Percentiles rank a stretch among this genome's conserved stretches.
These are phyloP conservation scores for Pseudomyrmex concolor DNA, from an alignment of 1,140 invertebrate genomes.

Conservation along the genomic window DNA sequence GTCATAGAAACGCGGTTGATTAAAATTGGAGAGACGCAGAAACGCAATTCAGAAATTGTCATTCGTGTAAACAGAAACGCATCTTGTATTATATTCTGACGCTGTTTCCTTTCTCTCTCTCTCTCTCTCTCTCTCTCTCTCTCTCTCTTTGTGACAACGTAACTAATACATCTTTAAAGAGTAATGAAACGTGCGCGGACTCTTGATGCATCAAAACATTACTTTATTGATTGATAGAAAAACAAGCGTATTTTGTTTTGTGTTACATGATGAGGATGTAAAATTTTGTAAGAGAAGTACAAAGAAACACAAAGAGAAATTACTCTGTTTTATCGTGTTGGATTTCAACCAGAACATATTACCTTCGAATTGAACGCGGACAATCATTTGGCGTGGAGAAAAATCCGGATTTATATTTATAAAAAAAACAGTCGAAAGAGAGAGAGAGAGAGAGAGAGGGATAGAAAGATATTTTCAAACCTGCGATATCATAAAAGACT, in stretches of 20 bases:
- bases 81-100: not conserved
- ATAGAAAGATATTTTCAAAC: slow-evolving; percentile 44
- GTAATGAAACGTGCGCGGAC: not conserved
- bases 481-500: not conserved
- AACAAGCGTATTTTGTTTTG: not conserved
- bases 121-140: too few relatives aligned
- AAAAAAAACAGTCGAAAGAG: not conserved
- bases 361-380: too few relatives aligned
- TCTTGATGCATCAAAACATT: not conserved
- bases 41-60: slow-evolving; percentile 10
- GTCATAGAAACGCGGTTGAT: slow-evolving; percentile 27
- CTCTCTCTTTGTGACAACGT: too few relatives aligned
- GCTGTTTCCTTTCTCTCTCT: too few relatives aligned
- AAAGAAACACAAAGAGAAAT: too few relatives aligned
- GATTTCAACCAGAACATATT: too few relatives aligned
- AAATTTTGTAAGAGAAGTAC: too few relatives aligned
- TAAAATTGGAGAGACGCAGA: slow-evolving; percentile 15
- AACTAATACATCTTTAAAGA: not conserved
- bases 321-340: too few relatives aligned
- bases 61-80: not conserved
- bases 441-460: not conserved
- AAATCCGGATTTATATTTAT: too few relatives aligned
- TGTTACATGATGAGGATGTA: too few relatives aligned
- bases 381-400: too few relatives aligned
- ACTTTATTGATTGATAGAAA: not conserved